phyloP scores from a whole-genome alignment of 2,113 vertebrate genomes.

The Nicator chloris region DNA sequence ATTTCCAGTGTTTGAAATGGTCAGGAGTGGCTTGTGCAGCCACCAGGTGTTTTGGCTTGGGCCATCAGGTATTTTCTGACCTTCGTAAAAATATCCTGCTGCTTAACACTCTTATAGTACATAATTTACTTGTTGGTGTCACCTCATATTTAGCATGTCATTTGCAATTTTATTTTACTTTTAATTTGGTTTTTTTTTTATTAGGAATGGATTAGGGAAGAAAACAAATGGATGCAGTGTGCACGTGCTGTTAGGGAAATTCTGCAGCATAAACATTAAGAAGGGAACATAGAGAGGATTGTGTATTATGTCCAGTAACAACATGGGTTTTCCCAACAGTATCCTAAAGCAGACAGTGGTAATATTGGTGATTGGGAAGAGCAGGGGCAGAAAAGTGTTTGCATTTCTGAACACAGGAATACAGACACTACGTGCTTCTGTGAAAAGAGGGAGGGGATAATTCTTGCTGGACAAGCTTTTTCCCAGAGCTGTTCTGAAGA shows the following conservation, averaged over 20 bases:
- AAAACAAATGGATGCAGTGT: accelerated
- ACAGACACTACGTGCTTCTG: no score
- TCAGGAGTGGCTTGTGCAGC: not conserved
- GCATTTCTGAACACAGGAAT: not conserved
- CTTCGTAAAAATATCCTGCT: not conserved
- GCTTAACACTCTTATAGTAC: not conserved
- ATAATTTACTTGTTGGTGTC: not conserved
- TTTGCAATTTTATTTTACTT: not conserved
- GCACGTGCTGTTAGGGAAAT: not conserved
- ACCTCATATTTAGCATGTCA: not conserved
- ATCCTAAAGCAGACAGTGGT: not conserved
- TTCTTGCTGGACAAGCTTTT: not conserved
- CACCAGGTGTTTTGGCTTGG: not conserved
- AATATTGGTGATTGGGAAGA: not conserved
- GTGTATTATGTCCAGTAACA: not conserved
- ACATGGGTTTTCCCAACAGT: not conserved
- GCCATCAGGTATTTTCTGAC: not conserved
- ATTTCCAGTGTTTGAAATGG: not conserved
- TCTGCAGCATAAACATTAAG: not conserved
- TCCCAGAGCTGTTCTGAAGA: not conserved
- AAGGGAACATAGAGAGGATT: not conserved
- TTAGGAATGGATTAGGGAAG: not conserved
- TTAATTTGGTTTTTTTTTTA: not conserved
- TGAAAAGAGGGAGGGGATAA: not conserved
- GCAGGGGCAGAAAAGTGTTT: not conserved